A percentile compares a stretch with the other conserved stretches of the same genome.
phyloP scores from a whole-genome alignment of 1,140 invertebrate genomes.

The Andrena cerasifolii region DNA sequence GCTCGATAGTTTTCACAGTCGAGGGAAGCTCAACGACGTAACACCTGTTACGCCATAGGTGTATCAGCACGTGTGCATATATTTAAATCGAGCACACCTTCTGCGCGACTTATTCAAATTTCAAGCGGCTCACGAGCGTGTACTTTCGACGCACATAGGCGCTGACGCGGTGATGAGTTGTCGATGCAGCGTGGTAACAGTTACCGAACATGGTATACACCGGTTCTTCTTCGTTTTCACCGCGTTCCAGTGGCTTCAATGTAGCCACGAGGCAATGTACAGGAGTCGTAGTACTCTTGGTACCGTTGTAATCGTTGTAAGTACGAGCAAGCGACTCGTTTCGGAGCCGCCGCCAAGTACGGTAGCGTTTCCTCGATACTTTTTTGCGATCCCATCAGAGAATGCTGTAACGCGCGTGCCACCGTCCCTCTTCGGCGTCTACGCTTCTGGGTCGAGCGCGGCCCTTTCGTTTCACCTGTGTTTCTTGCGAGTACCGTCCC shows the following conservation, averaged over 20 bases:
- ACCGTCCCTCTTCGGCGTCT: constrained; percentile 22
- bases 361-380: constrained; percentile 60
- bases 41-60: constrained; percentile 13
- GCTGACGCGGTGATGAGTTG: constrained; percentile 4
- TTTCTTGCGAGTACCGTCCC: constrained; percentile 21
- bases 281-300: constrained; percentile 65
- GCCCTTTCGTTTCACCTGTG: constrained; percentile 41
- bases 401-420: constrained; percentile 49
- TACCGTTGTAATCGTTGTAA: constrained; percentile 69
- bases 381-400: constrained; percentile 46
- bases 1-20: no score
- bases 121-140: not conserved
- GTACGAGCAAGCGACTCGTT: constrained; percentile 53
- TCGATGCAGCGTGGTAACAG: constrained; percentile 42
- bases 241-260: constrained; percentile 22
- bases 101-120: constrained; percentile 2
- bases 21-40: not conserved
- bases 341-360: constrained; percentile 66
- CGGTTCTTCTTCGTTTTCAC: constrained; percentile 58
- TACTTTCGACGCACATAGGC: constrained; percentile 16
- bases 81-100: constrained; percentile 1
- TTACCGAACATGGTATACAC: constrained; percentile 48
- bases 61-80: not conserved
- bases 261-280: constrained; percentile 20
- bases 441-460: constrained; percentile 34